phyloP scores from a whole-genome alignment of 2,113 vertebrate species.

The Corydoras maculifer region DNA sequence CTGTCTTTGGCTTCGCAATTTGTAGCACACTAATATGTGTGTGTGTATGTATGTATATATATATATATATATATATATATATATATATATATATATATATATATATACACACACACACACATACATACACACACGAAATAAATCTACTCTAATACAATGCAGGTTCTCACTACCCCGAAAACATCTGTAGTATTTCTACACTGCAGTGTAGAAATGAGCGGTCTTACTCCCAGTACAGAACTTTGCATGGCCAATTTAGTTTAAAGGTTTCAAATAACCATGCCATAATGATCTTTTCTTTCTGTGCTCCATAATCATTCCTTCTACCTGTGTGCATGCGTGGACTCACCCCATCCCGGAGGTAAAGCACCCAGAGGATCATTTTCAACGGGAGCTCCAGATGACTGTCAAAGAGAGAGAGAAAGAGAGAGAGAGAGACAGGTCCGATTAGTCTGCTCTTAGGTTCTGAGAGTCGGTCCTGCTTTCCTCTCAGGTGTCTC shows the following conservation, averaged over 20 bases:
- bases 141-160: neutral
- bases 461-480: too few species aligned
- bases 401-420: constrained; percentile 69
- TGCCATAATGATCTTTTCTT: too few species aligned
- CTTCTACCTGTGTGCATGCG: neutral
- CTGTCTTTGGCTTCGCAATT: neutral
- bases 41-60: too few species aligned
- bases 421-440: neutral
- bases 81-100: too few species aligned
- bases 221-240: neutral
- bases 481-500: too few species aligned
- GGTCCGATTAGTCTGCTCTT: neutral
- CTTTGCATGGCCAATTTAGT: neutral
- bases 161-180: neutral
- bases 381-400: constrained; percentile 79
- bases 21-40: too few species aligned
- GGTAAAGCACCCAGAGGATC: constrained; percentile 89
- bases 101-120: too few species aligned
- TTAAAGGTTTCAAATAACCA: neutral
- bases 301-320: too few species aligned
- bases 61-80: too few species aligned
- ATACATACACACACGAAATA: too few species aligned
- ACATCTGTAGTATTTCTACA: neutral
- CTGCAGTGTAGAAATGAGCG: neutral
- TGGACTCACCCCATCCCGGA: constrained; percentile 94